Percentiles rank a stretch among this genome's conserved stretches.
Evolutionary conservation across 2,797 vertebrate species (phyloP).

Genomic region (Cephalopachus bancanus): DNA sequence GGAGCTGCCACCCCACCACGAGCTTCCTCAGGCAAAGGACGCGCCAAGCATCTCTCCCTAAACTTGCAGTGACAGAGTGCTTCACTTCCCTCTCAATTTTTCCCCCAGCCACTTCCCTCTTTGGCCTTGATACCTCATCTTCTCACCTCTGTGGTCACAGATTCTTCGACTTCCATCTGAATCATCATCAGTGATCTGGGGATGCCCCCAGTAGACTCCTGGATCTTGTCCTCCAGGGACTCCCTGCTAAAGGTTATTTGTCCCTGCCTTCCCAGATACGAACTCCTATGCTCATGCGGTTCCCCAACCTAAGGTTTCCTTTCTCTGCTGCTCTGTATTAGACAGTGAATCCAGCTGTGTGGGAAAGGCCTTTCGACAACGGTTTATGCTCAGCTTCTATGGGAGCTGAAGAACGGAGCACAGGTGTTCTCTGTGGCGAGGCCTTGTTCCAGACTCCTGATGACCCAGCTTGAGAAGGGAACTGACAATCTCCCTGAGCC

Average conservation of each 20-base stretch:
- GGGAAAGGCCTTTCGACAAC: background rate
- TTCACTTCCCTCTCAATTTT: background rate
- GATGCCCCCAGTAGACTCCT: background rate
- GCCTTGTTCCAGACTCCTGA: background rate
- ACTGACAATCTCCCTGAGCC: background rate
- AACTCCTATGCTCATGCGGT: background rate
- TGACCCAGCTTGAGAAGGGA: background rate
- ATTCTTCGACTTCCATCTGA: background rate
- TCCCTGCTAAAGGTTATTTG: background rate
- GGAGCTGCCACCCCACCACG: too few species aligned
- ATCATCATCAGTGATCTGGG: background rate
- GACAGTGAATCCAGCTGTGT: background rate
- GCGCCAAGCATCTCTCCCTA: accelerated
- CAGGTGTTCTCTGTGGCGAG: background rate
- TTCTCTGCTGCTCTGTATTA: background rate
- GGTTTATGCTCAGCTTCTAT: background rate
- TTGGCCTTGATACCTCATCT: too few species aligned
- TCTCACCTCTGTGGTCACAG: background rate
- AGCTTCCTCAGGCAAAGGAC: background rate
- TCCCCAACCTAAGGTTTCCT: background rate
- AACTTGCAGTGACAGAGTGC: too few species aligned
- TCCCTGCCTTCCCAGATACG: background rate
- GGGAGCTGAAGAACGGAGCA: background rate
- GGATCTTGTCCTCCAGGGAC: too few species aligned
- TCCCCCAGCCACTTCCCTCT: background rate